Evolutionary conservation across 2,888 invertebrate genomes (phyloP).

Genomic region (Lasioglossum zephyrum): DNA sequence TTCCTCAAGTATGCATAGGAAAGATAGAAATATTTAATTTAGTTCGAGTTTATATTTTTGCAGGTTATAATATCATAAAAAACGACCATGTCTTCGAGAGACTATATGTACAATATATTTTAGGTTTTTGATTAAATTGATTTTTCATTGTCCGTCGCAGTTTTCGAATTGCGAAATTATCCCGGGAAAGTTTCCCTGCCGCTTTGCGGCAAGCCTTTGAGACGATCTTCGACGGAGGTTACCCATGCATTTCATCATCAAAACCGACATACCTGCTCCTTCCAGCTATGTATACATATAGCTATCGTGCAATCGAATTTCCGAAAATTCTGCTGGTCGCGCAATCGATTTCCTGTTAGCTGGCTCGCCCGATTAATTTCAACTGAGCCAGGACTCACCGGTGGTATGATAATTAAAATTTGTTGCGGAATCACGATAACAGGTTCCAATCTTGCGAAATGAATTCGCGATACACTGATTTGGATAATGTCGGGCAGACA

Average conservation of each 20-base stretch:
- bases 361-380: constrained; percentile 73
- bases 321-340: constrained; percentile 40
- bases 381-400: constrained; percentile 64
- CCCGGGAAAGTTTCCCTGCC: background rate
- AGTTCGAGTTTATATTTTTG: too few species aligned
- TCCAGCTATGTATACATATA: constrained; percentile 10
- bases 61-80: background rate
- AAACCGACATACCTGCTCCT: constrained; percentile 34
- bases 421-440: constrained; percentile 76
- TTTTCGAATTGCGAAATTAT: background rate
- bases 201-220: constrained; percentile 23
- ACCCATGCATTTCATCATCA: constrained; percentile 37
- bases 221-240: constrained; percentile 32
- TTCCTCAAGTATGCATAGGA: background rate
- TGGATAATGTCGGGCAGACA: background rate
- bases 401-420: constrained; percentile 80
- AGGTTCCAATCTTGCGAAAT: constrained; percentile 48
- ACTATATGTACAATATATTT: background rate
- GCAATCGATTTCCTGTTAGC: constrained; percentile 51
- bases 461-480: constrained; percentile 13
- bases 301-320: constrained; percentile 48
- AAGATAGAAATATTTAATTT: background rate
- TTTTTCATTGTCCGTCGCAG: background rate
- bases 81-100: background rate
- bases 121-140: background rate